Base-by-base conservation (phyloP, 2,888 invertebrate genomes). In the Matsumyia berberina region DNA sequence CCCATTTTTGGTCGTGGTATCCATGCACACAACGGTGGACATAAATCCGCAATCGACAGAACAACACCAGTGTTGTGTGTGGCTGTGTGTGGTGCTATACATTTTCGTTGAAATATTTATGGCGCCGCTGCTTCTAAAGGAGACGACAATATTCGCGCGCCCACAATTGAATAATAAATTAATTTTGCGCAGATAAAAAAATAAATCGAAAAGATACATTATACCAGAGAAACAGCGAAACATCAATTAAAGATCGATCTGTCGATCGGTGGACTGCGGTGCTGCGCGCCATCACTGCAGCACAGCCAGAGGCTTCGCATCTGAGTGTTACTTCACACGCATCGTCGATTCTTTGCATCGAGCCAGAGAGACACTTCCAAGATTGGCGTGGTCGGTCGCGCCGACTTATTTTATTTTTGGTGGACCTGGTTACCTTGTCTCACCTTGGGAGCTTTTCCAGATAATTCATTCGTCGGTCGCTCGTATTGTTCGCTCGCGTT, bases 81-180 rank as follows among this genome's bases (percentile, higher is more conserved):
- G 46, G 29, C n/a, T 67, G 60, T 57, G 73, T 58, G 29, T 66
- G 46, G 29, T 66, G 55, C 57, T 57, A 39, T 77, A 77, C 66
- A 77, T 77, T 77, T 55, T 46, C 24, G 24, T 58, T 39, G 53
- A n/a, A n/a, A 77, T 72, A 72, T 72, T 72, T 82, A 82, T 77
- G 82, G 73, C 83, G 78, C 73, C 83, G 83, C 73, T 62, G 67
- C 78, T 83, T 73, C 78, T 78, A 73, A 83, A 78, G 78, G 78
- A 83, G 83, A 73, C 83, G 73, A 78, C 83, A 80, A 76, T n/a
- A n/a, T 85, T 79, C 70, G 69, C 66, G 80, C 85, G 80, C 85
- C 85, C 85, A 85, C 85, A 80, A 80, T 70, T 80, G 74, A 83
- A 83, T 79, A 85, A 74, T 74, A 85, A 44, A 85, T 85, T 82